A percentile compares a stretch with the other conserved stretches of the same genome.
phyloP scores from a whole-genome alignment of 2,888 invertebrate species.

The Deilephila elpenor region DNA sequence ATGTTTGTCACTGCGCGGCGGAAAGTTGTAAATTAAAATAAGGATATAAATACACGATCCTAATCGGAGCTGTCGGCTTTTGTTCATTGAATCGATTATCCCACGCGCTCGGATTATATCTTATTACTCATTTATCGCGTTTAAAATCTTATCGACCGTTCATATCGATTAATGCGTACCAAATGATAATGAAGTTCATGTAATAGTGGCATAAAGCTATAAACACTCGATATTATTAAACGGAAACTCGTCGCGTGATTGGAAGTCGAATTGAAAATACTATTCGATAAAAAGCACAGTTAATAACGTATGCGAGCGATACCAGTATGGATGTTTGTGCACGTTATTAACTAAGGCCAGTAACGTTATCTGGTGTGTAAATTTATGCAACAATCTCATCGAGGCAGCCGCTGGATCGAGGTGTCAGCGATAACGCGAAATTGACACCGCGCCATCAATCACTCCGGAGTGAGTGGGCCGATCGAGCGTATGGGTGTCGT shows the following conservation, averaged over 20 bases:
- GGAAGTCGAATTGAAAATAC: background rate
- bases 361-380: conserved; percentile 45
- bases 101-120: conserved; percentile 66
- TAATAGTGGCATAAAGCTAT: conserved; percentile 5
- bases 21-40: conserved; percentile 52
- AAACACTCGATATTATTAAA: conserved; percentile 1
- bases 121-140: conserved; percentile 59
- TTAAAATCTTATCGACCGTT: conserved; percentile 60
- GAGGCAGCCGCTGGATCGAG: conserved; percentile 52
- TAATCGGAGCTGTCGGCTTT: conserved; percentile 62
- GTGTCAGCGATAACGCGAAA: conserved; percentile 71
- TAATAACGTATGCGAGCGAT: conserved; percentile 30
- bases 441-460: conserved; percentile 78
- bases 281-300: background rate
- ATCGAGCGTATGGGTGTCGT: conserved; percentile 65
- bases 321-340: conserved; percentile 39
- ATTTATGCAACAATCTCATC: conserved; percentile 63
- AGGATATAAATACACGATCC: conserved; percentile 53
- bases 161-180: conserved; percentile 58
- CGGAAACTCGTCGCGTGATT: background rate
- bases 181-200: conserved; percentile 40
- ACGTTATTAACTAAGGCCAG: conserved; percentile 42
- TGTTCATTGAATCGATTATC: conserved; percentile 73
- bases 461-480: conserved; percentile 68
- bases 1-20: conserved; percentile 24